Conservation (phyloP, 2,888 invertebrate species). For the Dryobota labecula region DNA sequence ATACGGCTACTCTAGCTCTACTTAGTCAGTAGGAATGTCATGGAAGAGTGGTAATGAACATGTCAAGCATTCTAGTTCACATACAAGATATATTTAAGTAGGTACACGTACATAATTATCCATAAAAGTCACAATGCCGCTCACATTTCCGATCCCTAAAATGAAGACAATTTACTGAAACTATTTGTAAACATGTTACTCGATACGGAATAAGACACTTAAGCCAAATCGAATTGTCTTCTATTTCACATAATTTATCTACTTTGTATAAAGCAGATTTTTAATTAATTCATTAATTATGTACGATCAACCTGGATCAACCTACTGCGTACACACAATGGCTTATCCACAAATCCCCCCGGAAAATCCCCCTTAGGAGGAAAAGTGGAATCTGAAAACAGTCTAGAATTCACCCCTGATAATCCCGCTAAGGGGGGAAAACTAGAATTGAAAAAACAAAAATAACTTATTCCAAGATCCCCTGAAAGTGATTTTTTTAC, state of each 20-base stretch:
- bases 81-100: neutral
- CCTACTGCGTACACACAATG: no score
- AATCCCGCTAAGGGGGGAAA: no score
- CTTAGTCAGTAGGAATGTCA: neutral
- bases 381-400: no score
- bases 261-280: neutral
- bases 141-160: neutral
- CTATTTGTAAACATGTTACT: slow-evolving; percentile 11
- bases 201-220: neutral
- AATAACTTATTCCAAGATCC: no score
- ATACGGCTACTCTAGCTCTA: no score
- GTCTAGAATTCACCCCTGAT: no score
- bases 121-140: slow-evolving; percentile 4
- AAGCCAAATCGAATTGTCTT: slow-evolving; percentile 10
- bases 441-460: no score
- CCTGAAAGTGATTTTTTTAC: no score
- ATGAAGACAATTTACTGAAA: slow-evolving; percentile 10
- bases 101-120: slow-evolving; percentile 1
- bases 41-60: neutral
- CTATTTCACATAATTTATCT: neutral
- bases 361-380: no score
- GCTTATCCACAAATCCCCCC: no score
- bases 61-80: neutral
- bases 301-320: no score
- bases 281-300: neutral